Conservation (phyloP, 2,113 vertebrate species). For the Pelusios castaneus region DNA sequence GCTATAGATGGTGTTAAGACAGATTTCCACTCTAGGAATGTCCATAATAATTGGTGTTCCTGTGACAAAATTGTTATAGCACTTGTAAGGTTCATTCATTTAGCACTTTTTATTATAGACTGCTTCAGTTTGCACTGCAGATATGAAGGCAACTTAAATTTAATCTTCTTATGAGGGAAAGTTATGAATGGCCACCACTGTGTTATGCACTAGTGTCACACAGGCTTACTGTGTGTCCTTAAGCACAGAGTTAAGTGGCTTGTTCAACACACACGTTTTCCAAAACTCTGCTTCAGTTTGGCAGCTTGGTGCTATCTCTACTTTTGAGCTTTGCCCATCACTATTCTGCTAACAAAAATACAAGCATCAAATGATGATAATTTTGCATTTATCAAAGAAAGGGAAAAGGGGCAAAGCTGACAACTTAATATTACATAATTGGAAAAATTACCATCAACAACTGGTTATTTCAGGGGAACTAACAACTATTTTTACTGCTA, state of each 20-base stretch:
- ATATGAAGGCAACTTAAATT: fast-evolving
- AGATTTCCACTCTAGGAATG: background rate
- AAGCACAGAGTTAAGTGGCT: too few species aligned
- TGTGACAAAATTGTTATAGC: background rate
- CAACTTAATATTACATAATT: constrained; percentile 30
- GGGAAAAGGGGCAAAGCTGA: constrained; percentile 24
- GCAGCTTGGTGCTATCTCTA: background rate
- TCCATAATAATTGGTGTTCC: background rate
- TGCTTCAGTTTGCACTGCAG: background rate
- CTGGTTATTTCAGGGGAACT: constrained; percentile 46
- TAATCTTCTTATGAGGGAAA: background rate
- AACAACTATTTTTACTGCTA: constrained; percentile 48
- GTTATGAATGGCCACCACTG: background rate
- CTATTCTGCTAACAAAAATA: background rate
- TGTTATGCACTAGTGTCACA: background rate
- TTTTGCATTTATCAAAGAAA: background rate
- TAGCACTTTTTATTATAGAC: background rate
- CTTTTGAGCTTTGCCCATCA: background rate
- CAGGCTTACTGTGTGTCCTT: background rate
- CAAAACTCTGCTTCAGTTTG: background rate
- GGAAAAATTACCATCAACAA: constrained; percentile 61
- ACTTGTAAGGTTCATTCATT: background rate
- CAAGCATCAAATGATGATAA: background rate
- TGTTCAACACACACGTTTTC: background rate
- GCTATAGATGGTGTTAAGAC: background rate